Conservation (phyloP, 53 echinoderm and acorn worm genomes). For the Holothuria scabra region DNA sequence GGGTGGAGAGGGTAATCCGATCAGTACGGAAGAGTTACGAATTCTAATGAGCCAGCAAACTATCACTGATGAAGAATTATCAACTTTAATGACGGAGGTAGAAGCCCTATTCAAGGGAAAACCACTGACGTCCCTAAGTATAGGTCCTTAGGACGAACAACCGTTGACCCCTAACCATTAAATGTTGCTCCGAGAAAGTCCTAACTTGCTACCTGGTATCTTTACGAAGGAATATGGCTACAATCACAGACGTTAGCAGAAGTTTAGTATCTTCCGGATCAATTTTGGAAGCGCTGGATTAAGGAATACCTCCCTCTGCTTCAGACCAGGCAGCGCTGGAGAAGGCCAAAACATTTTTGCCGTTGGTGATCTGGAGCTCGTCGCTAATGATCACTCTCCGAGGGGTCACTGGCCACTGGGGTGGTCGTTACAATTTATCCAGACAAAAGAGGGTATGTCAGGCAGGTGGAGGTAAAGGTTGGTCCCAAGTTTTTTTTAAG, state of each 20-base stretch:
- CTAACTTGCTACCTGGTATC: conserved; percentile 44
- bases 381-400: conserved; percentile 51
- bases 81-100: conserved; percentile 68
- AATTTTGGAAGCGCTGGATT: conserved; percentile 63
- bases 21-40: conserved; percentile 52
- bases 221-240: conserved; percentile 58
- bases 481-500: conserved; percentile 50
- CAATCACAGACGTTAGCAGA: conserved; percentile 62
- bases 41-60: conserved; percentile 50
- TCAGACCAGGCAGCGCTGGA: conserved; percentile 41
- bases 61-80: conserved; percentile 54
- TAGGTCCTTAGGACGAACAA: conserved; percentile 59
- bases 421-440: no score
- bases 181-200: conserved; percentile 48
- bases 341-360: conserved; percentile 39
- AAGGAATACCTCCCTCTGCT: conserved; percentile 61
- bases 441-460: conserved; percentile 50
- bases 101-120: conserved; percentile 69
- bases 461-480: conserved; percentile 65
- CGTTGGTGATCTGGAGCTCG: conserved; percentile 56
- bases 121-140: conserved; percentile 63
- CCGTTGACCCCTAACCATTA: conserved; percentile 74
- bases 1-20: conserved; percentile 73
- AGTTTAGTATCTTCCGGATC: conserved; percentile 61
- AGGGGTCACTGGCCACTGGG: conserved; percentile 53